phyloP scores from a whole-genome alignment of 2,888 invertebrate genomes.

The Bembecia ichneumoniformis region DNA sequence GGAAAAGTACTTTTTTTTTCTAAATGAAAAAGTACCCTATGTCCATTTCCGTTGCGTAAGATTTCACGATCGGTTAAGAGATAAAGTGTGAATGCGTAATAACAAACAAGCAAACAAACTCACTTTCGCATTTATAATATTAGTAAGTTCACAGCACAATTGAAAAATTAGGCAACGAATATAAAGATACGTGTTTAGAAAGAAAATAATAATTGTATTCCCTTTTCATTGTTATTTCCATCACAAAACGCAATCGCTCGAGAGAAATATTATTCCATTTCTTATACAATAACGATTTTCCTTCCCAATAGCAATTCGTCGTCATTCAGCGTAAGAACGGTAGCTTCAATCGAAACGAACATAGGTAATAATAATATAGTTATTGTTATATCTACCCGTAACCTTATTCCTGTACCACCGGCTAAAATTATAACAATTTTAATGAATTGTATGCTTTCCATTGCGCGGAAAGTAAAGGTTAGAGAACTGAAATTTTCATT shows the following conservation, averaged over 20 bases:
- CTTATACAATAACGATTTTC: constrained; percentile 43
- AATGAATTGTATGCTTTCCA: constrained; percentile 26
- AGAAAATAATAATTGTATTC: constrained; percentile 42
- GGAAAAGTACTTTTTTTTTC: too few species aligned
- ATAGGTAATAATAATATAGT: constrained; percentile 56
- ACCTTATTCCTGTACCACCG: constrained; percentile 28
- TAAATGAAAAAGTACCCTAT: too few species aligned
- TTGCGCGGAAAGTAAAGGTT: constrained; percentile 6
- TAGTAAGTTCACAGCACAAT: too few species aligned
- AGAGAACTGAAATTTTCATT: background rate
- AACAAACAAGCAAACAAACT: too few species aligned
- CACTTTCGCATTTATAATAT: too few species aligned
- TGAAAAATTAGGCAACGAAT: background rate
- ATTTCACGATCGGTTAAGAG: too few species aligned
- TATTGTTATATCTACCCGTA: constrained; percentile 55
- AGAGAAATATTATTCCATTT: constrained; percentile 34
- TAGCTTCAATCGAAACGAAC: constrained; percentile 47
- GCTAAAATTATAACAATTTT: constrained; percentile 15
- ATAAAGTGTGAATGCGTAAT: too few species aligned
- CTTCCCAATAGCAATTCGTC: constrained; percentile 53
- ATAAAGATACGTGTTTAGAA: constrained; percentile 13
- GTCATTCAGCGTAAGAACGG: constrained; percentile 52
- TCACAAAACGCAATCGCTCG: constrained; percentile 45
- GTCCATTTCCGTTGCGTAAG: too few species aligned
- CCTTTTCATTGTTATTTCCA: constrained; percentile 44